phyloP scores from a whole-genome alignment of 2,797 vertebrate species.

The Mormyrops attenuatus region DNA sequence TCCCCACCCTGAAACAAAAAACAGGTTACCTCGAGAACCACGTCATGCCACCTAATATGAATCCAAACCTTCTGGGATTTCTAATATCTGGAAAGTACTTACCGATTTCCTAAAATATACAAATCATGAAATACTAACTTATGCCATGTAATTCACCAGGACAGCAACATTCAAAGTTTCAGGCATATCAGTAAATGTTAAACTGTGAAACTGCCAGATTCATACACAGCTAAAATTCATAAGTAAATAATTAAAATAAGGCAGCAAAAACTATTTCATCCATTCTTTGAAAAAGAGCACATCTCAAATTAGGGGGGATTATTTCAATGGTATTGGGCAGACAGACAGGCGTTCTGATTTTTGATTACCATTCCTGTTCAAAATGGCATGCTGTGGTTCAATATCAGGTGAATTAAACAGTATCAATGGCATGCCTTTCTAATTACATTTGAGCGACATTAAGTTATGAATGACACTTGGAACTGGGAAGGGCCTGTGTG shows the following conservation, averaged over 20 bases:
- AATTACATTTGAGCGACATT: not conserved
- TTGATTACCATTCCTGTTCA: not conserved
- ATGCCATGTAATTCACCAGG: not conserved
- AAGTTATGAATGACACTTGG: not conserved
- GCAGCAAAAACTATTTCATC: not conserved
- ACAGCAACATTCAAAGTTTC: not conserved
- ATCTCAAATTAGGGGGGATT: not conserved
- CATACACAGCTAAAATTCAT: not conserved
- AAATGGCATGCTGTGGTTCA: not conserved
- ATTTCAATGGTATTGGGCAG: not conserved
- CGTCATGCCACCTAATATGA: not conserved
- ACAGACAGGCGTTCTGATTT: not conserved
- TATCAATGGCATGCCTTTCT: not conserved
- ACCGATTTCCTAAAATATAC: not conserved
- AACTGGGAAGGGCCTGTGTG: not conserved
- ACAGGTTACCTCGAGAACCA: not conserved
- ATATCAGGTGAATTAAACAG: not conserved
- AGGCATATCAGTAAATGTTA: not conserved
- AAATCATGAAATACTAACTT: not conserved
- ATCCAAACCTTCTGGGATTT: not conserved
- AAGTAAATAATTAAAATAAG: not conserved
- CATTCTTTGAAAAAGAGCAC: not conserved
- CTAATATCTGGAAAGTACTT: not conserved
- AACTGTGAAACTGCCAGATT: not conserved
- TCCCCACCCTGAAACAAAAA: constrained; percentile 67